Evolutionary conservation across 1,140 invertebrate species (phyloP), one percentile per base, ranked within the genome.

Genomic region (Magallana gigas): DNA sequence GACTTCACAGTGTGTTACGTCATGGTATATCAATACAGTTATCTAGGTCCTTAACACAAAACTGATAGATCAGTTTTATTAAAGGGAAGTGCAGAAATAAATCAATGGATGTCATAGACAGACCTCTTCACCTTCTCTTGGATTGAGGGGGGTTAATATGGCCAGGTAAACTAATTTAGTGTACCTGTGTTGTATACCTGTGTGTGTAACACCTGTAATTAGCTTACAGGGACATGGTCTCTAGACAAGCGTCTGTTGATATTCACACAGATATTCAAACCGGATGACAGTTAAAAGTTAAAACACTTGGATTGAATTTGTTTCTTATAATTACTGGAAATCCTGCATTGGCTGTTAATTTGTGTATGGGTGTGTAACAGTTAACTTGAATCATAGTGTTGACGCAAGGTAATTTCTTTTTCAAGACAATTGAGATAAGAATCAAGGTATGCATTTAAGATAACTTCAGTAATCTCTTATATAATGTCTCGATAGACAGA

Each of bases 91-190:
- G 23, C 8, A 29, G 29, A 71, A 76, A 8, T 29, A 18, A 76
- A 29, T 23, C 8, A 76, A 76, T 76, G 9, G 23, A 76, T 76
- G 23, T 76, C 9, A 18, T 29, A 23, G 23, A 76, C 68, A 36
- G 68, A 4, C 23, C 23, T 76, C 68, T 76, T 76, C 68, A 76
- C 9, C 23, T 76, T 76, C 36, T 12, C 68, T 76, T 76, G 68
- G 68, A 76, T 76, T 29, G 68, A 76, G 23, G 9, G 23, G 8
- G 36, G 64, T 12, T 76, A 48, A 76, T 76, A 76, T 76, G 68
- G 23, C 68, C 68, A 76, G 68, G 68, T 76, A 76, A 76, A 76
- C 68, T 29, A 76, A 76, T 76, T 76, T 76, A 76, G 68, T 76
- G 68, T 76, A 76, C 68, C 68, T 76, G 29, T 48, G 36, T 5